phyloP scores from a whole-genome alignment of 2,797 vertebrate genomes.

The Lemur catta region DNA sequence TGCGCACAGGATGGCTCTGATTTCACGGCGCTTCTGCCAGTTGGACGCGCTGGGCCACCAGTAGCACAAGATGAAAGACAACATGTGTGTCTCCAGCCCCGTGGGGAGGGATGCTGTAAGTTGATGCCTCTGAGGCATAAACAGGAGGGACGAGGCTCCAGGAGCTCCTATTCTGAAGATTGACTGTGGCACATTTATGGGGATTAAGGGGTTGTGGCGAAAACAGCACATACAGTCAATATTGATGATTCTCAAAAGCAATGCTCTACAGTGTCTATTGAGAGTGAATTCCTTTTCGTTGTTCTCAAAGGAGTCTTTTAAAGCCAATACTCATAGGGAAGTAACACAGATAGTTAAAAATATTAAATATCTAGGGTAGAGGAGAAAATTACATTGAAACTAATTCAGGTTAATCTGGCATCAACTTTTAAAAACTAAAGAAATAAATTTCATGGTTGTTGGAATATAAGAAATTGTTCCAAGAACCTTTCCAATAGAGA shows the following conservation, averaged over 20 bases:
- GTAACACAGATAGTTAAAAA: neutral
- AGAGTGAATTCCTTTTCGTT: neutral
- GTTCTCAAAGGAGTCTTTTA: neutral
- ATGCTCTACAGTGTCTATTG: neutral
- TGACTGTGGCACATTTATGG: neutral
- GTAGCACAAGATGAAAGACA: slow-evolving; percentile 49
- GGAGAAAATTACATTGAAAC: neutral
- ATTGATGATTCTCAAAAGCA: neutral
- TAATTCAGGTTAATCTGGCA: neutral
- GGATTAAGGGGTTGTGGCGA: neutral
- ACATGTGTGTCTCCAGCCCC: slow-evolving; percentile 2
- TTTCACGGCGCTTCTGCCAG: slow-evolving; percentile 52
- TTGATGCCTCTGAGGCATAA: neutral
- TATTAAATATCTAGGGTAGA: neutral
- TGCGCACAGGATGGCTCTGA: slow-evolving; percentile 58
- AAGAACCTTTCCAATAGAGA: neutral
- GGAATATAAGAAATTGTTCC: neutral
- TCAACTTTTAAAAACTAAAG: neutral
- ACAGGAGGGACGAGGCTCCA: neutral
- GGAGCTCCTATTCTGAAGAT: neutral
- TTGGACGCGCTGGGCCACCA: neutral
- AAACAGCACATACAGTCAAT: neutral
- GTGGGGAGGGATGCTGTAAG: neutral
- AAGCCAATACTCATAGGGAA: neutral
- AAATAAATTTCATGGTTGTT: neutral